A percentile compares a stretch with the other conserved stretches of the same genome.
phyloP scores from a whole-genome alignment of 2,888 invertebrate species.

The Lysandra coridon region DNA sequence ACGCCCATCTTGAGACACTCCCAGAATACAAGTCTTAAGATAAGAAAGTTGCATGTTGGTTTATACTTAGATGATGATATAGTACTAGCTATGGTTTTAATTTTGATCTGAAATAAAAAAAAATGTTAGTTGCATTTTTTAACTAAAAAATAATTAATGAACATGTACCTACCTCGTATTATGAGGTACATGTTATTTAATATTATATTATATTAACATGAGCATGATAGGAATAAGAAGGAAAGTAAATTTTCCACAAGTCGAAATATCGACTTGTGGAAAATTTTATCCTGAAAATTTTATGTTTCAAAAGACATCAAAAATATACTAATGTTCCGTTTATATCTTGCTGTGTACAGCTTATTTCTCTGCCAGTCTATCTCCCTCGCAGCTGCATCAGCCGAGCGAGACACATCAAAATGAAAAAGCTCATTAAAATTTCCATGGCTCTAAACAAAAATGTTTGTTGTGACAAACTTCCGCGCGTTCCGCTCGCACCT shows the following conservation, averaged over 20 bases:
- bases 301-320: not conserved
- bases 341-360: not conserved
- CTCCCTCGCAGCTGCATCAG: constrained; percentile 12
- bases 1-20: constrained; percentile 62
- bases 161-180: too few species aligned
- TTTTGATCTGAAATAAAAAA: too few species aligned
- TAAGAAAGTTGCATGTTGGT: not conserved
- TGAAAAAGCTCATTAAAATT: constrained; percentile 76
- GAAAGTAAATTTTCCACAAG: constrained; percentile 1
- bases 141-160: too few species aligned
- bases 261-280: not conserved
- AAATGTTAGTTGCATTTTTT: too few species aligned
- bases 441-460: constrained; percentile 76
- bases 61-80: not conserved
- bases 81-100: not conserved
- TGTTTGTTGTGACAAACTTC: constrained; percentile 71
- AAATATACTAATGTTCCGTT: not conserved
- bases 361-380: not conserved
- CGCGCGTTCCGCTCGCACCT: constrained; percentile 58
- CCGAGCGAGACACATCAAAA: constrained; percentile 61
- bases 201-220: too few species aligned
- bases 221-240: too few species aligned
- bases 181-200: too few species aligned
- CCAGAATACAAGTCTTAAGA: constrained; percentile 29
- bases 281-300: not conserved